A percentile compares a stretch with the other conserved stretches of the same genome.
phyloP scores from a whole-genome alignment of 1,140 invertebrate genomes.

The Saccostrea glomerata region DNA sequence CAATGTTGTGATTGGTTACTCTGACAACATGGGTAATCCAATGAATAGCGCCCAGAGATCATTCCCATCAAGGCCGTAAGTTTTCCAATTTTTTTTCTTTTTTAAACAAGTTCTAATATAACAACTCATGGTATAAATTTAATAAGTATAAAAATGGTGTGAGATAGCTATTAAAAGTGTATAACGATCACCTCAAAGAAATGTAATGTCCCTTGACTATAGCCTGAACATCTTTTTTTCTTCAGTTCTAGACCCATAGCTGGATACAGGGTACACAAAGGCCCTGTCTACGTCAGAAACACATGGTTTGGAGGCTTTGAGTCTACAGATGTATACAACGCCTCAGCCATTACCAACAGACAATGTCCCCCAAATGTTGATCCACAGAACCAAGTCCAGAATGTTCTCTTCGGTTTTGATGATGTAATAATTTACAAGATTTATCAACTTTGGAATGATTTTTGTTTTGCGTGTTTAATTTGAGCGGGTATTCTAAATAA shows the following conservation, averaged over 20 bases:
- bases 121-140: neutral
- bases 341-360: neutral
- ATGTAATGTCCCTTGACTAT: too few species aligned
- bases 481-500: too few species aligned
- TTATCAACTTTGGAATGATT: too few species aligned
- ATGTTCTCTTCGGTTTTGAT: constrained; percentile 4
- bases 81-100: neutral
- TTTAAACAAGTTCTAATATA: neutral
- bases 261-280: neutral
- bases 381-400: neutral
- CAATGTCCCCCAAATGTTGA: neutral
- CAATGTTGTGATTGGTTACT: constrained; percentile 28
- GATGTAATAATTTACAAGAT: neutral
- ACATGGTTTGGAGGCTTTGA: constrained; percentile 17
- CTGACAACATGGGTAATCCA: constrained; percentile 4
- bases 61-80: neutral
- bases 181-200: too few species aligned
- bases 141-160: neutral
- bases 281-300: constrained; percentile 5
- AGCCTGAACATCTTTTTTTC: neutral
- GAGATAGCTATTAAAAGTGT: too few species aligned
- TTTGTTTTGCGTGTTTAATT: too few species aligned
- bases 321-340: neutral
- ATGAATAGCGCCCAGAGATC: neutral
- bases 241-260: neutral